Evolutionary conservation across 2,113 vertebrate species (phyloP).

Genomic region (Tragelaphus imberbis): DNA sequence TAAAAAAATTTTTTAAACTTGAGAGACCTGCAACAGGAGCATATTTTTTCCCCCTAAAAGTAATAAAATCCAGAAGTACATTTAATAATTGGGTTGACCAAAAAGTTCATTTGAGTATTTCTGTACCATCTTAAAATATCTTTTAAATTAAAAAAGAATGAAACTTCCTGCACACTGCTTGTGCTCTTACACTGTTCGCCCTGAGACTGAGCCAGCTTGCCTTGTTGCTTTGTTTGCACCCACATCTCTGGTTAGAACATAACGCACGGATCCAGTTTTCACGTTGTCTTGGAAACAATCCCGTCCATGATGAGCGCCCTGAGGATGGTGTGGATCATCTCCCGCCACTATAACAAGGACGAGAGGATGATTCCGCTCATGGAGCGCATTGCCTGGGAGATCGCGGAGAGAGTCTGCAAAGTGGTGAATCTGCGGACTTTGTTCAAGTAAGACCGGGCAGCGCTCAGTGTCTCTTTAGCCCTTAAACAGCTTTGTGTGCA

Average conservation of each 20-base stretch:
- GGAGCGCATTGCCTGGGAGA: conserved; percentile 93
- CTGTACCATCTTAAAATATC: background rate
- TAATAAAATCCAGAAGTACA: background rate
- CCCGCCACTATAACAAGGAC: conserved; percentile 89
- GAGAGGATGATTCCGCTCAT: conserved; percentile 89
- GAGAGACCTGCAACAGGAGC: background rate
- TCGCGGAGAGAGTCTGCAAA: conserved; percentile 82
- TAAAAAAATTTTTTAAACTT: accelerated
- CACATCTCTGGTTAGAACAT: conserved; percentile 69
- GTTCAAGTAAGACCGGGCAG: conserved; percentile 83
- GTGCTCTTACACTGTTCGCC: accelerated
- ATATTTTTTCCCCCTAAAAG: background rate
- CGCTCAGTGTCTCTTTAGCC: accelerated
- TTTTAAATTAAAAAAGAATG: background rate
- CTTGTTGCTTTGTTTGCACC: no score
- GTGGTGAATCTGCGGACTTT: conserved; percentile 82
- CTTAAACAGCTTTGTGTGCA: background rate
- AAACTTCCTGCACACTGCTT: accelerated
- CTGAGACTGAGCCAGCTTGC: background rate
- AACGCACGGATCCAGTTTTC: conserved; percentile 76
- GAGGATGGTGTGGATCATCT: conserved; percentile 91
- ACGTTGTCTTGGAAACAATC: conserved; percentile 84
- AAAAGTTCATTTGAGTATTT: background rate
- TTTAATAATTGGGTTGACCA: background rate
- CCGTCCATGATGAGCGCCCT: conserved; percentile 88